Base-by-base conservation (phyloP, 2,888 invertebrate species). In the Brachylomia viminalis region DNA sequence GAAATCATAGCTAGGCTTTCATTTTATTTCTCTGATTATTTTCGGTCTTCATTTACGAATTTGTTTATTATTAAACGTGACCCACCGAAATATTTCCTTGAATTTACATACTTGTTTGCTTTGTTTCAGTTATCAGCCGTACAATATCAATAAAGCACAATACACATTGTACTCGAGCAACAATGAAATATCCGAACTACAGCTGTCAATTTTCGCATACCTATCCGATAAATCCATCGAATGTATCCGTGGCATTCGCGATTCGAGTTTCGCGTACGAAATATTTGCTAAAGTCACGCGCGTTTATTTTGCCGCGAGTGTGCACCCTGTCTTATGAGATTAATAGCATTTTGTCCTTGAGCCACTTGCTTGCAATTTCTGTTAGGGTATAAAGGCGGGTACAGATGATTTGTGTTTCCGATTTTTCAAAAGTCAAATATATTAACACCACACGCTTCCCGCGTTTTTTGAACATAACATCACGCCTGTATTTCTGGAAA, bases 321-420 rank as follows among this genome's bases (percentile, higher is more conserved):
- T 86, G 83, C 75, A 74, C 72, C 64, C 70, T 72, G 79, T 75
- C 85, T 86, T 86, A 86, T 69, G 71, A 85, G 86, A 89, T 88
- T 87, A 88, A 89, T 91, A 84, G 84, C 59, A 30, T 77, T 78
- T 77, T 56, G 54, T 49, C 38, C 42, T 56, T 78, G 23, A 20
- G 23, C 23, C 7, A 49, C 8, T 72, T 42, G 79, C 23, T 78
- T 33, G 49, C 42, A 64, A 71, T 71, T 56, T 77, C 56, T 30
- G 38, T 47, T 11, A 23, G 8, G 11, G 15, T 49, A 7, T 52
- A 67, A 77, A 45, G 33, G 15, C 15, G 13, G 5, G 1, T 52
- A 23, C 17, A 30, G 10, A 77, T 5, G 3, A 45, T 45, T 64
- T 47, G 4, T 1, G 17, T 30, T 30, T 17, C 2, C 1, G 0